Percentiles rank a stretch among this genome's conserved stretches.
These are phyloP conservation scores for Zaprionus nigranus DNA, from an alignment of 1,140 invertebrate species.

Conservation along the genomic window DNA sequence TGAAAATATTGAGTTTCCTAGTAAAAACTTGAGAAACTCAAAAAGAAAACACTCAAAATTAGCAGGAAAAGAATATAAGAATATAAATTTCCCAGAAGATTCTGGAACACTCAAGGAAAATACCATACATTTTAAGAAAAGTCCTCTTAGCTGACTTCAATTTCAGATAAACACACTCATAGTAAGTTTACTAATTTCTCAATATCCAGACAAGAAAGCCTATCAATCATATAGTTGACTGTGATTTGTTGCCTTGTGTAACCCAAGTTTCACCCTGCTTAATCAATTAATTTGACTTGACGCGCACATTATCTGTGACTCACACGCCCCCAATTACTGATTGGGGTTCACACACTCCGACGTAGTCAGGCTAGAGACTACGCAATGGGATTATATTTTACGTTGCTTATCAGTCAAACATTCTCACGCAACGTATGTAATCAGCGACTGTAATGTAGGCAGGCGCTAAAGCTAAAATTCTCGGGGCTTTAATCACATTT, in stretches of 20 bases:
- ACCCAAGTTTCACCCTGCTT: not conserved
- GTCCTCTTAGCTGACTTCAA: not conserved
- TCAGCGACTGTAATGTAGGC: constrained; percentile 22
- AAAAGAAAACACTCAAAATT: not conserved
- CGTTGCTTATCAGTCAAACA: constrained; percentile 46
- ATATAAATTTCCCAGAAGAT: not conserved
- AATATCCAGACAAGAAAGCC: not conserved
- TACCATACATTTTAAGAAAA: not conserved
- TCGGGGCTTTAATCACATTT: constrained; percentile 16
- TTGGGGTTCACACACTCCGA: not conserved
- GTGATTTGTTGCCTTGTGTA: constrained; percentile 3
- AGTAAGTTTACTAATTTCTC: not conserved
- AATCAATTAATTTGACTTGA: constrained; percentile 2
- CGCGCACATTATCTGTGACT: constrained; percentile 30
- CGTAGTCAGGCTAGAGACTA: not conserved
- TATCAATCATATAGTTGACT: constrained; percentile 16
- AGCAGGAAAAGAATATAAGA: not conserved
- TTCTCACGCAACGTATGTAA: constrained; percentile 1
- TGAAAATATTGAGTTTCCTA: not conserved
- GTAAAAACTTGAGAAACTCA: constrained; percentile 1
- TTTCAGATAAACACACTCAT: too few relatives aligned
- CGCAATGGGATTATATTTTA: constrained; percentile 25
- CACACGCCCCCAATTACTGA: constrained; percentile 48
- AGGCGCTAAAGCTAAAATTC: constrained; percentile 22
- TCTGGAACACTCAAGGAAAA: not conserved